Evolutionary conservation across 1,140 invertebrate species (phyloP), one percentile per base, ranked within the genome.

Genomic region (Drosophila mauritiana): DNA sequence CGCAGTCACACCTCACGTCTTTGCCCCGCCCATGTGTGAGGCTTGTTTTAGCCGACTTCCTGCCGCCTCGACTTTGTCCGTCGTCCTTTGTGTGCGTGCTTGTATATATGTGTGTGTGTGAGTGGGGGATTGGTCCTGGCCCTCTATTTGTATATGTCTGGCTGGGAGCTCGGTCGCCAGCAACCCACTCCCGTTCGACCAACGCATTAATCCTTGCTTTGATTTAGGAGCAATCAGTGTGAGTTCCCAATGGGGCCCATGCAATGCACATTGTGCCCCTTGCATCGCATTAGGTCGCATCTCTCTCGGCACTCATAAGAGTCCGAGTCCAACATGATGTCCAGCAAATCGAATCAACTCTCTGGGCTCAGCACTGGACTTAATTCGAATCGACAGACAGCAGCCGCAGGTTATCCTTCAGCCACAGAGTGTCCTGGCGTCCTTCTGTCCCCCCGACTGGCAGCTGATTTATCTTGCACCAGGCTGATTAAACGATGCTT

Each of bases 1-100:
- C 93, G 95, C 96, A 4, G 93, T 96, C 8, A 96, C 95, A 1
- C 96, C 96, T 5, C 95, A 96, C 79, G 95, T 96, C 68, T 94
- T 94, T 1, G 93, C 93, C 55, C 96, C 96, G 95, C 93, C 93
- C 48, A 93, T 93, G 93, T 4, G 93, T 93, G n/a, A 94, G 93
- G 89, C 92, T 94, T 82, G 83, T 64, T 74, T 49, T 73, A 73
- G 58, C 68, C 73, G 64, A 73, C 68, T 73, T 89, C 61, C 76
- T 89, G 83, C 63, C 45, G 83, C 63, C 45, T 15, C 43, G 62
- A 52, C 46, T 58, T 58, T 67, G 51, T 70, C 49, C 20, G 36
- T 13, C 10, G 42, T 45, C 20, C 13, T 11, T 27, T 25, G 55
- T 64, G 40, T 20, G 36, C 40, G 40, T 20, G 27, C 37, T 12